Evolutionary conservation across 1,140 invertebrate species (phyloP).

Genomic region (Hypsibius dujardini): DNA sequence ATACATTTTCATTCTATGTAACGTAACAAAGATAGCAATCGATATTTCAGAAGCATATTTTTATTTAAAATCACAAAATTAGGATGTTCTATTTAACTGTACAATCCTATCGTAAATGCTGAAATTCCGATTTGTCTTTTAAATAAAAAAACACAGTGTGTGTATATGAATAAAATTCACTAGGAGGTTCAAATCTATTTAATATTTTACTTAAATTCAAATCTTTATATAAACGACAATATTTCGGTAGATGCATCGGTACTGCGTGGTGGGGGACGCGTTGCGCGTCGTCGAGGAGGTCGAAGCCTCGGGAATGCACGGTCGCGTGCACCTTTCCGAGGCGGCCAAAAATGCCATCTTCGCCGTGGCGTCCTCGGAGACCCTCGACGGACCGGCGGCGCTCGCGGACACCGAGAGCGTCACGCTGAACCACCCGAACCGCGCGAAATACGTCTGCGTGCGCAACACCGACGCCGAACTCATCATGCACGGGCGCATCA

Average conservation of each 20-base stretch:
- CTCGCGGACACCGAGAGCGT: background rate
- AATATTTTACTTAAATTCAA: too few species aligned
- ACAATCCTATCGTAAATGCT: too few species aligned
- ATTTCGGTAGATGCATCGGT: slow-evolving; percentile 14
- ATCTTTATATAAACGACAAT: too few species aligned
- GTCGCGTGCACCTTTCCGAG: slow-evolving; percentile 9
- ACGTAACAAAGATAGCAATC: too few species aligned
- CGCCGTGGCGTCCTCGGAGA: background rate
- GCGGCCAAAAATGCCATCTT: background rate
- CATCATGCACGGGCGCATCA: background rate
- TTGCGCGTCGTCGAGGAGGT: background rate
- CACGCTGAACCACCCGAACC: background rate
- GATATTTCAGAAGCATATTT: too few species aligned
- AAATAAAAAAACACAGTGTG: too few species aligned
- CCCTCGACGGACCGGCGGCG: background rate
- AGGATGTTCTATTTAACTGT: too few species aligned
- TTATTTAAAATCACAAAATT: too few species aligned
- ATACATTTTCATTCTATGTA: too few species aligned
- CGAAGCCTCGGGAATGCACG: slow-evolving; percentile 4
- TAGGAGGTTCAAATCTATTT: too few species aligned
- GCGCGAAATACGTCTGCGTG: background rate
- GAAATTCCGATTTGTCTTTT: too few species aligned
- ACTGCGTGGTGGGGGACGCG: slow-evolving; percentile 10
- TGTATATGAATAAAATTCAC: too few species aligned
- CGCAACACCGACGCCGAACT: background rate